A percentile compares a stretch with the other conserved stretches of the same genome.
Conservation (phyloP, 2,888 invertebrate genomes). For the Rugalucina vietnamica region DNA sequence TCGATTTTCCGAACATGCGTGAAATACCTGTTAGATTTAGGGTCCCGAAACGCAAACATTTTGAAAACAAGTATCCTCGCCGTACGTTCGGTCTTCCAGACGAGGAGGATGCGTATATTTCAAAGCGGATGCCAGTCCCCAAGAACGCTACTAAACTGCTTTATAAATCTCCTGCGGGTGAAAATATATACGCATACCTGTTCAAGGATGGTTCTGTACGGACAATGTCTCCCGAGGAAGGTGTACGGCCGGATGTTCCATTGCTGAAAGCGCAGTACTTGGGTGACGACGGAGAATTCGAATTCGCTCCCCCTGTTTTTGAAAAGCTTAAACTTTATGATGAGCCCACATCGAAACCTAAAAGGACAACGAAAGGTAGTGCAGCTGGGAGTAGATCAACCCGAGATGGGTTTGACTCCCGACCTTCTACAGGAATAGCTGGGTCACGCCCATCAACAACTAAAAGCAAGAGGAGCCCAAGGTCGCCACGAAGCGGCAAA, state of each 20-base stretch:
- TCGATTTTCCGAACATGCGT: slow-evolving; percentile 47
- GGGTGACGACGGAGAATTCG: neutral
- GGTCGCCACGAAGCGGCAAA: neutral
- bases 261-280: neutral
- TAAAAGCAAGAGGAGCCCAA: neutral
- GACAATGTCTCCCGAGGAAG: neutral
- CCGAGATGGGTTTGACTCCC: neutral
- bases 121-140: slow-evolving; percentile 46
- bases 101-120: slow-evolving; percentile 10
- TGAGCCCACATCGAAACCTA: neutral
- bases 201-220: neutral
- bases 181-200: neutral
- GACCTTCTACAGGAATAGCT: neutral
- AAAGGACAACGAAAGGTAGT: neutral
- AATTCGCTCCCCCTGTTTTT: neutral
- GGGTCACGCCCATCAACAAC: neutral
- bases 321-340: neutral
- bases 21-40: slow-evolving; percentile 36
- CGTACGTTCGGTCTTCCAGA: slow-evolving; percentile 46
- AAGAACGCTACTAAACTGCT: slow-evolving; percentile 4
- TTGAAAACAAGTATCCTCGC: slow-evolving; percentile 52
- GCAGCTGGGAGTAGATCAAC: neutral
- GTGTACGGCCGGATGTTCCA: neutral
- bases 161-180: neutral
- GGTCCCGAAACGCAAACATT: slow-evolving; percentile 50